Evolutionary conservation across 2,113 vertebrate genomes (phyloP).

Genomic region (Cynocephalus volans): DNA sequence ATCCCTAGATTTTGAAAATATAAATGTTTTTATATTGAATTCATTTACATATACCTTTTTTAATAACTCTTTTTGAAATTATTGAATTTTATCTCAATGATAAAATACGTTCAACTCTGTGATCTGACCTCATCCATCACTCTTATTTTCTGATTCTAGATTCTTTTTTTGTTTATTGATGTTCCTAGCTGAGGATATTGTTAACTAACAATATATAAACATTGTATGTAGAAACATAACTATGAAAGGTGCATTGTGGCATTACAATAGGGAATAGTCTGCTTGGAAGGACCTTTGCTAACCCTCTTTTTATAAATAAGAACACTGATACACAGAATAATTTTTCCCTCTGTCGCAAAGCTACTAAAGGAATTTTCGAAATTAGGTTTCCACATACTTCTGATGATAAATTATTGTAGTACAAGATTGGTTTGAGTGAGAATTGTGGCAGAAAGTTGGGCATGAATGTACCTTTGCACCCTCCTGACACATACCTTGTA

Average conservation of each 20-base stretch:
- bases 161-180: background rate
- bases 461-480: background rate
- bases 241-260: background rate
- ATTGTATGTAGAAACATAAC: background rate
- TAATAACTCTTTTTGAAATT: background rate
- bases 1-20: background rate
- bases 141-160: background rate
- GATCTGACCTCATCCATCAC: background rate
- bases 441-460: background rate
- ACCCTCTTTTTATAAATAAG: background rate
- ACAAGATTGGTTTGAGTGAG: background rate
- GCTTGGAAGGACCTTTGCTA: background rate
- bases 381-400: background rate
- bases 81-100: background rate
- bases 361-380: background rate
- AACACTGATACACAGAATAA: background rate
- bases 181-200: background rate
- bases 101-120: background rate
- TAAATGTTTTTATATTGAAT: background rate
- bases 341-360: background rate
- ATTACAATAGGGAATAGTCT: background rate
- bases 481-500: background rate
- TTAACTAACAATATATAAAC: background rate
- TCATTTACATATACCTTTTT: background rate
- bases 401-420: background rate